Conservation (phyloP, 2,888 invertebrate species). For the Cremastinae sp. region DNA sequence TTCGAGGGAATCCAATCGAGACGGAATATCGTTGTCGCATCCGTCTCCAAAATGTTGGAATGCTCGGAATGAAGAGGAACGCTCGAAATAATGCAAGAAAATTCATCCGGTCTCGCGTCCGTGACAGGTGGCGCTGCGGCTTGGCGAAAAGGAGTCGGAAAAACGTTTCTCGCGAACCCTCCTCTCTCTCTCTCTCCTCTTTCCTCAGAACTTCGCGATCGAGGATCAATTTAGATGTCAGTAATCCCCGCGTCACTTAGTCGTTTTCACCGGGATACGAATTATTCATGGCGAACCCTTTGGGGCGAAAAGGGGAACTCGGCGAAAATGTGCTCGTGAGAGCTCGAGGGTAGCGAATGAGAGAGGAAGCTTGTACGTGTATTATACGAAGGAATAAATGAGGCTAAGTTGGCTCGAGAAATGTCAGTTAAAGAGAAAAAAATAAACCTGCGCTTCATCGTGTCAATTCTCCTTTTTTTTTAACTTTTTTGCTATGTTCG, state of each 20-base stretch:
- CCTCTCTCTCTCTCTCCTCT: conserved; percentile 24
- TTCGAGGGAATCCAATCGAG: conserved; percentile 43
- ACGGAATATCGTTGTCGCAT: conserved; percentile 37
- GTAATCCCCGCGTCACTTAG: conserved; percentile 79
- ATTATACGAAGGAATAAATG: conserved; percentile 12
- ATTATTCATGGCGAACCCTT: conserved; percentile 75
- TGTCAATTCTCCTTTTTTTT: not conserved
- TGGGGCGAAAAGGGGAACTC: conserved; percentile 57
- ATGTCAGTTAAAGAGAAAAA: not conserved
- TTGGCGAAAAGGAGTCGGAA: conserved; percentile 22
- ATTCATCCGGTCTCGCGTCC: conserved; percentile 47
- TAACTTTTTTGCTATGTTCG: no score
- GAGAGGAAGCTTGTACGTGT: not conserved
- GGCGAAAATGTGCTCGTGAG: conserved; percentile 46
- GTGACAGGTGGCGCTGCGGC: conserved; percentile 24
- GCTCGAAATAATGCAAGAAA: conserved; percentile 64
- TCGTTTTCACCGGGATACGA: conserved; percentile 76
- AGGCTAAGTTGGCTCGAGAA: conserved; percentile 3
- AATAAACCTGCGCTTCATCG: not conserved
- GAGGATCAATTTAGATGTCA: conserved; percentile 78
- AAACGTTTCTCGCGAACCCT: conserved; percentile 16
- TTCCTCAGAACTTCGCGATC: conserved; percentile 66
- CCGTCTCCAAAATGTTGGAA: not conserved
- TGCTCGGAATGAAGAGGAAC: conserved; percentile 11
- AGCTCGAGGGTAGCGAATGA: conserved; percentile 16